These are phyloP conservation scores for Palythoa caribaeorum DNA, from an alignment of 92 coral and sea anemone genomes.

Conservation along the genomic window DNA sequence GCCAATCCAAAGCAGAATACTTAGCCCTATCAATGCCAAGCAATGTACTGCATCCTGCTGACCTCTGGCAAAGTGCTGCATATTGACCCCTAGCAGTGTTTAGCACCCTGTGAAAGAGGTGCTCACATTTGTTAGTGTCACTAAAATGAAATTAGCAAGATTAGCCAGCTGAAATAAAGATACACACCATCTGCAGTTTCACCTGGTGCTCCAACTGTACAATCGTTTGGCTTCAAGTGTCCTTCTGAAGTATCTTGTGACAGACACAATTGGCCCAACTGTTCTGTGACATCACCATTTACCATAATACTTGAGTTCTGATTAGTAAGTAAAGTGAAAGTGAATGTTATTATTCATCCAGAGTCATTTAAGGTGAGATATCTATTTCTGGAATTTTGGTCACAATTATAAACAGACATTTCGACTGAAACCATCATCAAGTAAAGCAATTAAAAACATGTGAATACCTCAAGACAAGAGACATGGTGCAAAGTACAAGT, in stretches of 20 bases:
- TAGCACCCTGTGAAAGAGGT: neutral
- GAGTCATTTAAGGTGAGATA: neutral
- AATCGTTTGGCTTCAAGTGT: neutral
- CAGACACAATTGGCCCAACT: conserved; percentile 2
- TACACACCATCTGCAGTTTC: neutral
- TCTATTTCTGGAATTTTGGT: neutral
- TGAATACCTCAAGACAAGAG: too few relatives aligned
- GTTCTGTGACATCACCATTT: conserved; percentile 5
- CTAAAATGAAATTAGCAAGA: neutral
- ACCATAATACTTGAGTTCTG: conserved; percentile 14
- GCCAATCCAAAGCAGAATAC: too few relatives aligned
- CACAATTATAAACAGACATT: too few relatives aligned
- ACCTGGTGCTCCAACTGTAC: neutral
- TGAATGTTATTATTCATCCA: too few relatives aligned
- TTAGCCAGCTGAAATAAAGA: neutral
- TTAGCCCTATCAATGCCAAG: too few relatives aligned
- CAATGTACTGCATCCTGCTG: too few relatives aligned
- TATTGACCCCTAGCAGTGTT: too few relatives aligned
- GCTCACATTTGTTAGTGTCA: neutral
- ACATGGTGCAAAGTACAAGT: too few relatives aligned
- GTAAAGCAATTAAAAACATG: too few relatives aligned
- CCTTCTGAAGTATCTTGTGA: neutral
- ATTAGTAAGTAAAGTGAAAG: neutral
- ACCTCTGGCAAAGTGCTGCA: too few relatives aligned
- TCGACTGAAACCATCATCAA: neutral